Base-by-base conservation (phyloP, 2,113 vertebrate species). In the Hystrix brachyura region DNA sequence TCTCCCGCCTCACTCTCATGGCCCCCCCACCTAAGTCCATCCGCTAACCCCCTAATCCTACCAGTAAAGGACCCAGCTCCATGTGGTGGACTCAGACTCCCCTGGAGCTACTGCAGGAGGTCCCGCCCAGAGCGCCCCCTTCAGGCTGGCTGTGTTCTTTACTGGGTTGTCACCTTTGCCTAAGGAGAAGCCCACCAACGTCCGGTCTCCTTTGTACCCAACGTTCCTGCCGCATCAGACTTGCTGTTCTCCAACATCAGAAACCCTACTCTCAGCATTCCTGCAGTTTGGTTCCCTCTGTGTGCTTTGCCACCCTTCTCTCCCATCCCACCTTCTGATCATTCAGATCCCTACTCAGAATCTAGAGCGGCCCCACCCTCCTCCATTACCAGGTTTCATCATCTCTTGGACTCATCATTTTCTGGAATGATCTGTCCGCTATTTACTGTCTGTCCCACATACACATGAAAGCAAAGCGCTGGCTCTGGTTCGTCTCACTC, bases 401-500 rank as follows among this genome's bases (percentile, higher is more conserved):
- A 8, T 93, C 80, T 67, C 93, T 86, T 69, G 38, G 53, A 46
- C 23, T 67, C 85, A 53, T 88, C 53, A 11, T 34, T 96, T 48
- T 92, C 90, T 65, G 64, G 87, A 67, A 53, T 46, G n/a, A 85
- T 64, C 92, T 96, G 62, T 94, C 92, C 81, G 46, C 38, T 84
- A 18, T 76, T 90, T 91, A 48, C 53, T 90, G 38, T 69, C 81
- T 57, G 11, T 43, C 78, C 48, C 25, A 13, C 15, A 19, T 43
- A 72, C 13, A 5, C 48, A 18, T 5, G 71, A 94, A 23, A 96
- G 71, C 65, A 60, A 65, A 86, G 48, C 67, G 34, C 48, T 62
- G 55, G 4, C 67, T 43, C 48, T 62, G 55, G 4, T 72, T 78
- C 38, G 46, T 57, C 74, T 88, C 79, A 4, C 81, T 95, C 43